Evolutionary conservation across 2,113 vertebrate species (phyloP).

Genomic region (Urocynchramus pylzowi): DNA sequence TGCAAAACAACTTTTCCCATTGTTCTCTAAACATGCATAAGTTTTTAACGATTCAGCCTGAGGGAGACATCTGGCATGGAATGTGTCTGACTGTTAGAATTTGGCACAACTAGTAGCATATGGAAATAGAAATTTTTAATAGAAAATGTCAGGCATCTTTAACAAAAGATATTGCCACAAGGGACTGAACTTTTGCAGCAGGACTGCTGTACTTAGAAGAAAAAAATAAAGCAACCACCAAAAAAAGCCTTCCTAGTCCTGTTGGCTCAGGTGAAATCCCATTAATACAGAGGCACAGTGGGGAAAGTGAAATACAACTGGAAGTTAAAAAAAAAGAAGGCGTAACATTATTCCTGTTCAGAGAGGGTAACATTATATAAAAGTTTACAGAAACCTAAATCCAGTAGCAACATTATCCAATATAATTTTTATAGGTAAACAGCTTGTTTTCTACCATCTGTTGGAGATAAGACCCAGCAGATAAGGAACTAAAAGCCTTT

Average conservation of each 20-base stretch:
- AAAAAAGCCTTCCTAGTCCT: background rate
- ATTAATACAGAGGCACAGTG: background rate
- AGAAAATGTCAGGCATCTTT: background rate
- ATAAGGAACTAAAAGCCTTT: background rate
- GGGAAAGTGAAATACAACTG: background rate
- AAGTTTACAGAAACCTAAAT: background rate
- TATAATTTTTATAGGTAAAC: background rate
- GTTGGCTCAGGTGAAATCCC: background rate
- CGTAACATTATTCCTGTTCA: background rate
- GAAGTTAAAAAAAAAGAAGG: background rate
- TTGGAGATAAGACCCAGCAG: background rate
- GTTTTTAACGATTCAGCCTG: background rate
- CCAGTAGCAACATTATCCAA: background rate
- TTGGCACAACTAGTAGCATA: background rate
- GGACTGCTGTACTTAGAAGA: background rate
- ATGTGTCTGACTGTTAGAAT: background rate
- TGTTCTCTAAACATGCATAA: background rate
- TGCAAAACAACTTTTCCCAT: slow-evolving; percentile 18
- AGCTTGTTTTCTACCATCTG: background rate
- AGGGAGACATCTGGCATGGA: background rate
- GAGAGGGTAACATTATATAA: background rate
- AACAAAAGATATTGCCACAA: background rate
- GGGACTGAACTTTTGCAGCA: background rate
- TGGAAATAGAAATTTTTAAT: slow-evolving; percentile 14
- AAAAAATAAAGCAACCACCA: background rate